Evolutionary conservation across 2,113 vertebrate species (phyloP).

Genomic region (Sceloporus tristichus): DNA sequence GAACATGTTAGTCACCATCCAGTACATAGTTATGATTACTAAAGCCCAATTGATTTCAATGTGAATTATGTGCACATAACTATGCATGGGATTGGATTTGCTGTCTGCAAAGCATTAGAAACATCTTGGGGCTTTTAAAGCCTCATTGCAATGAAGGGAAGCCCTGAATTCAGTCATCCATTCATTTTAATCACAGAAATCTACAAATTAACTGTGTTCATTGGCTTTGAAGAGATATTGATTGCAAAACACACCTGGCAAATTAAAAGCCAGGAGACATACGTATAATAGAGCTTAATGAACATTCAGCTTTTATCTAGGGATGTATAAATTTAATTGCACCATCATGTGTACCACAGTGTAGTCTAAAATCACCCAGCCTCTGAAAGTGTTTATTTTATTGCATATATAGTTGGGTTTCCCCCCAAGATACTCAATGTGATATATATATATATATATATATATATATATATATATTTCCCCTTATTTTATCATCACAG

Average conservation of each 20-base stretch:
- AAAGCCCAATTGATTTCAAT: conserved; percentile 15
- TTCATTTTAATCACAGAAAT: conserved; percentile 22
- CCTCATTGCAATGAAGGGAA: not conserved
- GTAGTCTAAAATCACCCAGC: not conserved
- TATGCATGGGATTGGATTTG: not conserved
- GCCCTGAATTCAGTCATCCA: not conserved
- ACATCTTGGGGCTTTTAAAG: not conserved
- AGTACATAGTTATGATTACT: conserved; percentile 2
- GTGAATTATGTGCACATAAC: not conserved
- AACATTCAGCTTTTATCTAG: conserved; percentile 6
- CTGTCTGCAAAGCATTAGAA: not conserved
- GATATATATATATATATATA: not conserved
- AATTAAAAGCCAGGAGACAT: conserved; percentile 11
- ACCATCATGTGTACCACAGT: no score
- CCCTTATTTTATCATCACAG: not conserved
- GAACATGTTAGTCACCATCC: conserved; percentile 8
- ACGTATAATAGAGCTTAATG: not conserved
- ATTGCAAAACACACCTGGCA: conserved; percentile 1
- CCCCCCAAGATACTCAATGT: not conserved
- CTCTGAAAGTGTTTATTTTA: not conserved
- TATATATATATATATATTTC: no score
- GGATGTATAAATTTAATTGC: not conserved
- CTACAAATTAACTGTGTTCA: conserved; percentile 23
- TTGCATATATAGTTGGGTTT: not conserved
- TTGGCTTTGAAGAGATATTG: conserved; percentile 17